Base-by-base conservation (phyloP, 1,140 invertebrate species). In the Brachionus rotundiformis region DNA sequence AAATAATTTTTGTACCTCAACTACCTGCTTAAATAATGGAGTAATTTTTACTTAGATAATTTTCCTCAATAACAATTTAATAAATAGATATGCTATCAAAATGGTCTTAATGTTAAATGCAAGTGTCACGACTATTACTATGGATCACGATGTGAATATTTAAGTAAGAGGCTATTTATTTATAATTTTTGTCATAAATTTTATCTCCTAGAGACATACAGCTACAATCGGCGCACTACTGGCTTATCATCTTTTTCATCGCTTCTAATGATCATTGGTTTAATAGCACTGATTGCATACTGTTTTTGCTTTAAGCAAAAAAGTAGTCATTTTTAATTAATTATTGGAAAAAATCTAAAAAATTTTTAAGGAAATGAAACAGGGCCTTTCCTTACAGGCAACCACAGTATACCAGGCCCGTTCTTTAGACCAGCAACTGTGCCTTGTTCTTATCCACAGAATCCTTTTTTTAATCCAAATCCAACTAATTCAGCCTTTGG, bases 181-280 rank as follows among this genome's bases (percentile, higher is more conserved):
- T 0, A 73, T 10, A 19, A 73, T 71, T 65, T 65, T 27, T 11
- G 13, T 8, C 16, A 1, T 39, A 10, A 0, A 29, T 36, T 68
- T 4, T 19, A 19, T 68, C 16, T 63, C 13, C 7, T 27, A 65
- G 31, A n/a, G 23, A 19, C 47, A 19, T 54, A 54, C 47, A 19
- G 47, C 47, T 54, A 54, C 16, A n/a, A 13, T 54, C 27, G 63
- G 2, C 63, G 63, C 10, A 33, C 63, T n/a, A 33, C 63, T 23
- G 63, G 63, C 33, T 16, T 68, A 6, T 68, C 63, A 33, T 68
- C 63, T 19, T 68, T 68, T 68, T 68, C 33, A 11, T 68, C 63
- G 13, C 63, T 68, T 2, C 33, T 68, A 36, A 19, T 68, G 29
- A 68, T 68, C 16, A 68, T 68, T 19, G 63, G 63, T 2, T n/a